Conservation (phyloP, 2,113 vertebrate species). For the Leucoraja erinaceus region DNA sequence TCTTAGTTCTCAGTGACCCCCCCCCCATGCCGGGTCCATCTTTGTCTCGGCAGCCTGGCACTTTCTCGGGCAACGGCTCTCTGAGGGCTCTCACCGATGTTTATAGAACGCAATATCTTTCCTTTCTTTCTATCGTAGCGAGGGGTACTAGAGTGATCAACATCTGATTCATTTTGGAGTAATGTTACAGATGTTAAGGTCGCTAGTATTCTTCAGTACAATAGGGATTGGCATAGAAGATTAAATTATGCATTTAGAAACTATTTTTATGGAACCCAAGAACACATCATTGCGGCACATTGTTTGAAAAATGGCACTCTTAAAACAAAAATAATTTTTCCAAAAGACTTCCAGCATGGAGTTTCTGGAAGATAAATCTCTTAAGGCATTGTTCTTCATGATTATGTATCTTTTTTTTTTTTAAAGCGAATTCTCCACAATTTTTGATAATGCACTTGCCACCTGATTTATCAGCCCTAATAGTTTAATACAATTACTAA, state of each 20-base stretch:
- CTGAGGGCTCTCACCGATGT: no score
- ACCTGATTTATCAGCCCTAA: not conserved
- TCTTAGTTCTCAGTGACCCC: no score
- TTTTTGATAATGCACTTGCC: not conserved
- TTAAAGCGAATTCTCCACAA: not conserved
- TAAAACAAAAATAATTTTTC: constrained; percentile 8
- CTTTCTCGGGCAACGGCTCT: no score
- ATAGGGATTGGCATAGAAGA: not conserved
- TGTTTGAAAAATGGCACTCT: not conserved
- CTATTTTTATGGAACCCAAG: not conserved
- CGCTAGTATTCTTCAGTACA: not conserved
- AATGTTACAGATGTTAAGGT: not conserved
- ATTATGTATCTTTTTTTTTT: not conserved
- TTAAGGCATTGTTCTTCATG: not conserved
- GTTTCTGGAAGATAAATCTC: not conserved
- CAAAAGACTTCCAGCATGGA: not conserved
- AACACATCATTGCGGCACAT: not conserved
- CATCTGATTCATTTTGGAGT: not conserved
- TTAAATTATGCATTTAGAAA: not conserved
- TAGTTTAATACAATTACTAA: not conserved
- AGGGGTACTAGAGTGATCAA: not conserved
- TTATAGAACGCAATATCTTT: no score
- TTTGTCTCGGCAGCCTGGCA: no score
- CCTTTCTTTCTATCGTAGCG: no score
- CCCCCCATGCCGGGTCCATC: no score